Evolutionary conservation across 2,888 invertebrate genomes (phyloP).

Genomic region (Polyploca ridens): DNA sequence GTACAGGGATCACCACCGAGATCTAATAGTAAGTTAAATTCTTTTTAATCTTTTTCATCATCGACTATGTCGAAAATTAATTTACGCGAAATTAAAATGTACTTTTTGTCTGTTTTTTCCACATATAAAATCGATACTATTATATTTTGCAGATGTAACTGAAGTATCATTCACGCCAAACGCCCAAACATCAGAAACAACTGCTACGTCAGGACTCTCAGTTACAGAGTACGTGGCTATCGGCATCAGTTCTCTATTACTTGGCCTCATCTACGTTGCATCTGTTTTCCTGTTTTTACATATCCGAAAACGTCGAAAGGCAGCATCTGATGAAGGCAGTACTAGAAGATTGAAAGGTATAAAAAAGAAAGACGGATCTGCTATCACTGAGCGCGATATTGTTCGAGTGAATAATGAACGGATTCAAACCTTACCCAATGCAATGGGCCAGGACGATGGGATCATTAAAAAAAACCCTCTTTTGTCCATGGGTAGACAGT

Average conservation of each 20-base stretch:
- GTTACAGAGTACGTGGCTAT: slow-evolving; percentile 93
- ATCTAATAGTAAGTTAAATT: slow-evolving; percentile 84
- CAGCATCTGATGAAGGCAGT: slow-evolving; percentile 74
- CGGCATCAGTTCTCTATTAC: slow-evolving; percentile 91
- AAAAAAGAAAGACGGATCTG: slow-evolving; percentile 71
- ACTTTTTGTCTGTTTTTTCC: no score
- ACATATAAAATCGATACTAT: background rate
- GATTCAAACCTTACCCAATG: slow-evolving; percentile 61
- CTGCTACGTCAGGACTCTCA: slow-evolving; percentile 85
- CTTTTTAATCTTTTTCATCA: background rate
- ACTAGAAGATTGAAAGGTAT: slow-evolving; percentile 65
- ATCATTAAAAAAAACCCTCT: slow-evolving; percentile 92
- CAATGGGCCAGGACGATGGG: slow-evolving; percentile 86
- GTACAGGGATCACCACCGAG: slow-evolving; percentile 92
- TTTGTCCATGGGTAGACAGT: slow-evolving; percentile 85
- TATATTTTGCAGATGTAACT: slow-evolving; percentile 86
- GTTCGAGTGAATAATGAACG: slow-evolving; percentile 76
- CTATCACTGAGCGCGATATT: slow-evolving; percentile 75
- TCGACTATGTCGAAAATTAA: background rate
- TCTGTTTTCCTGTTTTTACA: slow-evolving; percentile 93
- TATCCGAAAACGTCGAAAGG: slow-evolving; percentile 87
- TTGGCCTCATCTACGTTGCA: slow-evolving; percentile 94
- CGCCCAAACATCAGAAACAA: slow-evolving; percentile 83
- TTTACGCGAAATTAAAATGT: no score
- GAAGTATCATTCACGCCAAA: slow-evolving; percentile 91